Percentiles rank a stretch among this genome's conserved stretches.
Evolutionary conservation across 2,888 invertebrate genomes (phyloP).

Genomic region (Chrysotoxum bicinctum): DNA sequence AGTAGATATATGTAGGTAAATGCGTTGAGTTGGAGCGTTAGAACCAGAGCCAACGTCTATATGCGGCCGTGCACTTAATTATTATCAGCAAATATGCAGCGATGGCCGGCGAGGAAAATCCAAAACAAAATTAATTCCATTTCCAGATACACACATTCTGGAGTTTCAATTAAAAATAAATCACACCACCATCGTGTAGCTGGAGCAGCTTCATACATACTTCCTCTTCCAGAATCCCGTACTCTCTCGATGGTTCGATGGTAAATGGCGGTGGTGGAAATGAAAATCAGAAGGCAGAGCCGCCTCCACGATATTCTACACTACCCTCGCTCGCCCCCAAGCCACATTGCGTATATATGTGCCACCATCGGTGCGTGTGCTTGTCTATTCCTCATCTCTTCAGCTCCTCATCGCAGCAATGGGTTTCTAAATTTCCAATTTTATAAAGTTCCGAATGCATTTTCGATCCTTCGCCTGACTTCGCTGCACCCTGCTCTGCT

Average conservation of each 20-base stretch:
- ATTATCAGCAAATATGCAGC: conserved; percentile 81
- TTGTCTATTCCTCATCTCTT: background rate
- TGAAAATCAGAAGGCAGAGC: conserved; percentile 60
- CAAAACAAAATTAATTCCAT: conserved; percentile 81
- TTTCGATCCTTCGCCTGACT: conserved; percentile 53
- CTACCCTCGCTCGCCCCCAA: conserved; percentile 39
- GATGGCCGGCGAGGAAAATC: conserved; percentile 78
- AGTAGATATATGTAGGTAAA: background rate
- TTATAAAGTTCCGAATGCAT: conserved; percentile 62
- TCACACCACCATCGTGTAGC: conserved; percentile 76
- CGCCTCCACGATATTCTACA: conserved; percentile 42
- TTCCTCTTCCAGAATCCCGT: conserved; percentile 51
- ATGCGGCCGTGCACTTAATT: conserved; percentile 79
- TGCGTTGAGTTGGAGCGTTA: conserved; percentile 27
- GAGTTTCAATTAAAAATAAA: conserved; percentile 82
- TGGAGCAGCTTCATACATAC: conserved; percentile 62
- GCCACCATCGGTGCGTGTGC: conserved; percentile 15
- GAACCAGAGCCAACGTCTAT: conserved; percentile 47
- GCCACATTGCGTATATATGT: conserved; percentile 36
- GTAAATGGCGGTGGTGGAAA: background rate
- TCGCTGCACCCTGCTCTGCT: background rate
- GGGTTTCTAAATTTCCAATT: conserved; percentile 58
- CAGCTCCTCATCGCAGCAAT: conserved; percentile 30
- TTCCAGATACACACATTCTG: conserved; percentile 75
- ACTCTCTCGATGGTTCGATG: conserved; percentile 24